Conservation (phyloP, 2,113 vertebrate species). For the Galemys pyrenaicus region DNA sequence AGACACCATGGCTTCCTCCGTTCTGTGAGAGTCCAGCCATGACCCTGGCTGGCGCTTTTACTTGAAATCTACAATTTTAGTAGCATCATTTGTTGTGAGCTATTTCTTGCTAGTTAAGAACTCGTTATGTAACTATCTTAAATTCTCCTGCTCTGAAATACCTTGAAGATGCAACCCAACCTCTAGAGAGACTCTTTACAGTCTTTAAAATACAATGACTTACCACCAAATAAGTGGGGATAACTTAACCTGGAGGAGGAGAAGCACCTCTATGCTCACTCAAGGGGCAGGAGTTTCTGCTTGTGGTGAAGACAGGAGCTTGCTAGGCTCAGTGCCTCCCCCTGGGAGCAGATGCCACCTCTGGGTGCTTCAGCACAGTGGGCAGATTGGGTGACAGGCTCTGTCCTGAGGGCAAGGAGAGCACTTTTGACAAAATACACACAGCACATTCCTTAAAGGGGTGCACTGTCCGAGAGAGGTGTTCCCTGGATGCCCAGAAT, state of each 20-base stretch:
- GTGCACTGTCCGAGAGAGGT: accelerated
- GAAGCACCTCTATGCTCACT: neutral
- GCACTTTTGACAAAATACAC: neutral
- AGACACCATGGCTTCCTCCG: accelerated
- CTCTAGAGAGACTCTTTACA: neutral
- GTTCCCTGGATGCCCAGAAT: neutral
- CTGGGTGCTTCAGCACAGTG: accelerated
- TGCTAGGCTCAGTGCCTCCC: accelerated
- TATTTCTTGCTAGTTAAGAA: neutral
- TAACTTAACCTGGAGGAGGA: neutral
- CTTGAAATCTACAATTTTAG: neutral
- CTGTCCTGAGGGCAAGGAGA: neutral
- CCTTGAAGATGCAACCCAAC: neutral
- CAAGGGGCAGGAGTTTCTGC: neutral
- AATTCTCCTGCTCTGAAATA: neutral
- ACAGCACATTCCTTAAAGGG: neutral
- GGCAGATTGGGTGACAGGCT: neutral
- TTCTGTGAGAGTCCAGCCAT: neutral
- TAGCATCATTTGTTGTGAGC: neutral
- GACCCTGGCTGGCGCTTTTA: neutral
- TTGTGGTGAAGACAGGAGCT: neutral
- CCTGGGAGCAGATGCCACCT: neutral
- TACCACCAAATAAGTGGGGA: neutral
- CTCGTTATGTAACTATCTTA: neutral
- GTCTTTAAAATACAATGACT: neutral